Base-by-base conservation (phyloP, 2,888 invertebrate genomes). In the Coenonympha arcania region DNA sequence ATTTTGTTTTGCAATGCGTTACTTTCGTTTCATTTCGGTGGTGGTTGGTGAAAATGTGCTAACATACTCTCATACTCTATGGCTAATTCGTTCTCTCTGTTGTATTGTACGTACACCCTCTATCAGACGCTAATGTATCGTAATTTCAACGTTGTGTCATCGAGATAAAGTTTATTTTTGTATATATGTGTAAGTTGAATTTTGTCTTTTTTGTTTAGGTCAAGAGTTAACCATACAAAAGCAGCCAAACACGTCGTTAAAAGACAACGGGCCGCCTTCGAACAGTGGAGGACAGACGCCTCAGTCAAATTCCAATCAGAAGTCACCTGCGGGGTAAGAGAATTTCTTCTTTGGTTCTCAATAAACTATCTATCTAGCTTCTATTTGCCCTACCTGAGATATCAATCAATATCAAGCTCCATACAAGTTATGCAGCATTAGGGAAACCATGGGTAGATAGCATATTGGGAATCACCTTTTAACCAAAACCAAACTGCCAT, bases 191-290 rank as follows among this genome's bases (percentile, higher is more conserved):
- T n/a, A 11, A 39, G 31, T 33, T 30, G 13, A 41, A 31, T 46
- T 20, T 47, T 2, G 16, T 28, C 30, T 50, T 60, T 36, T 67
- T 52, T 61, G 41, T 31, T 45, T 61, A 87, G 87, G 96, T 57
- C 96, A 97, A 89, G 97, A 97, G 85, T 87, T 97, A 71, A 96
- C 96, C 64, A 97, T 97, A 84, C 96, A 96, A 75, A 96, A 96
- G 79, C 96, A 97, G 83, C 94, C 96, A 41, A 97, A 97, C 75
- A 94, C 95, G 31, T 95, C 95, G 79, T 83, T 94, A 56, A 93
- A 93, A 77, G 94, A 93, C 76, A 90, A 90, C 69, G 90, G 89
- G 60, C 83, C 87, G 42, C 80, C 82, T 2, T 84, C 86, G 3
- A 85, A 83, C 58, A 81, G 71, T 60, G 87, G 86, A 4, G 84